A percentile compares a stretch with the other conserved stretches of the same genome.
Conservation (phyloP, 2,113 vertebrate genomes). For the Mesoclemmys tuberculata region DNA sequence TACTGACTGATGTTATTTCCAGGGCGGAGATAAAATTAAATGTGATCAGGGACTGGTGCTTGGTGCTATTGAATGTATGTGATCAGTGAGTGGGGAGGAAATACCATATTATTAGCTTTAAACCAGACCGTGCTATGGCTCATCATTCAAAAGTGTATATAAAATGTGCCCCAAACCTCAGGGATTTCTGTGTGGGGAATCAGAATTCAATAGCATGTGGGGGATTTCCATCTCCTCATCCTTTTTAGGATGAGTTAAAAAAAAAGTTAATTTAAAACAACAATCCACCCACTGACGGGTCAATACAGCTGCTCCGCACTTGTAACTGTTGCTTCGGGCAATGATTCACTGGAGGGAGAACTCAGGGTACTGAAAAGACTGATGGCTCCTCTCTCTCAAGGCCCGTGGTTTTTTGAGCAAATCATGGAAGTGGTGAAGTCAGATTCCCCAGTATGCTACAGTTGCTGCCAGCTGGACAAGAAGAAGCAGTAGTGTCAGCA, state of each 20-base stretch:
- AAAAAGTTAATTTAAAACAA: neutral
- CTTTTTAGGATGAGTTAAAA: neutral
- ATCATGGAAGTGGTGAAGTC: neutral
- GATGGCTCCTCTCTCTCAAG: accelerated
- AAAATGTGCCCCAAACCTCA: accelerated
- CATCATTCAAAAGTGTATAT: accelerated
- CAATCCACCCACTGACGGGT: neutral
- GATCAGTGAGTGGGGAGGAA: neutral
- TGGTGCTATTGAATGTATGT: neutral
- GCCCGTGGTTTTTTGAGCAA: accelerated
- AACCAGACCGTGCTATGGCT: neutral
- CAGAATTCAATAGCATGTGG: accelerated
- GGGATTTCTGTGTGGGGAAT: accelerated
- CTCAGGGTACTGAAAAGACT: accelerated
- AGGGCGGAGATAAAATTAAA: constrained; percentile 24
- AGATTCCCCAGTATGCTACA: neutral
- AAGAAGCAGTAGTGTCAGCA: neutral
- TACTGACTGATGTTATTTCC: constrained; percentile 53
- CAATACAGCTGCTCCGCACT: neutral
- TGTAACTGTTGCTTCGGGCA: neutral
- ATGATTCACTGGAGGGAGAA: neutral
- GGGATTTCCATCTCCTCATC: neutral
- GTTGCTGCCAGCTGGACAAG: neutral
- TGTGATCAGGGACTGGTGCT: neutral
- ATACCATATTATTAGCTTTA: neutral